Evolutionary conservation across 2,888 invertebrate species (phyloP).

Genomic region (Drosophila engyochracea): DNA sequence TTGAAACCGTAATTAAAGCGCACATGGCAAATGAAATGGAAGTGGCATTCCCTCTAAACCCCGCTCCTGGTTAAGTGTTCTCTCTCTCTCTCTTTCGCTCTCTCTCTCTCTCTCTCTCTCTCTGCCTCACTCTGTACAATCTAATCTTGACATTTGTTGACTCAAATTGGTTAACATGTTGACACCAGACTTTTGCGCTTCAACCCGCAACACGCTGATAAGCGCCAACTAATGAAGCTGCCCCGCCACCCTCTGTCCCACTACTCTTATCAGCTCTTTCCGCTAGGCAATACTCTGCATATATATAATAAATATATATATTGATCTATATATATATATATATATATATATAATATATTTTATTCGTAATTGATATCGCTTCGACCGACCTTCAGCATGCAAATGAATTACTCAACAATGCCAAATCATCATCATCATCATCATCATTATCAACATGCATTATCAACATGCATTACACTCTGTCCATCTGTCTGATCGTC

Average conservation of each 20-base stretch:
- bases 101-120: not conserved
- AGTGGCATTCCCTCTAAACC: not conserved
- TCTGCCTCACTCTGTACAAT: slow-evolving; percentile 30
- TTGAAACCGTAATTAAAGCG: slow-evolving; percentile 18
- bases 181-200: slow-evolving; percentile 61
- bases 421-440: slow-evolving; percentile 25
- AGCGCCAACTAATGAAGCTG: slow-evolving; percentile 47
- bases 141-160: slow-evolving; percentile 77
- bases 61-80: slow-evolving; percentile 21
- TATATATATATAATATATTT: not conserved
- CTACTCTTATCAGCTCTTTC: slow-evolving; percentile 45
- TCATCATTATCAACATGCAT: not conserved
- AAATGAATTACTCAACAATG: slow-evolving; percentile 74
- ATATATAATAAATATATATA: not conserved
- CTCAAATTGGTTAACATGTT: slow-evolving; percentile 80
- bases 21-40: slow-evolving; percentile 18
- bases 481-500: not conserved
- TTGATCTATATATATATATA: slow-evolving; percentile 7
- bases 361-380: slow-evolving; percentile 60
- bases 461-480: not conserved
- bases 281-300: slow-evolving; percentile 2
- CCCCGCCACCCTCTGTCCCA: not conserved
- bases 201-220: slow-evolving; percentile 34
- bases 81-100: not conserved
- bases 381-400: slow-evolving; percentile 67